These are phyloP conservation scores for Sparidentex hasta DNA, from an alignment of 2,797 vertebrate genomes.

Conservation along the genomic window DNA sequence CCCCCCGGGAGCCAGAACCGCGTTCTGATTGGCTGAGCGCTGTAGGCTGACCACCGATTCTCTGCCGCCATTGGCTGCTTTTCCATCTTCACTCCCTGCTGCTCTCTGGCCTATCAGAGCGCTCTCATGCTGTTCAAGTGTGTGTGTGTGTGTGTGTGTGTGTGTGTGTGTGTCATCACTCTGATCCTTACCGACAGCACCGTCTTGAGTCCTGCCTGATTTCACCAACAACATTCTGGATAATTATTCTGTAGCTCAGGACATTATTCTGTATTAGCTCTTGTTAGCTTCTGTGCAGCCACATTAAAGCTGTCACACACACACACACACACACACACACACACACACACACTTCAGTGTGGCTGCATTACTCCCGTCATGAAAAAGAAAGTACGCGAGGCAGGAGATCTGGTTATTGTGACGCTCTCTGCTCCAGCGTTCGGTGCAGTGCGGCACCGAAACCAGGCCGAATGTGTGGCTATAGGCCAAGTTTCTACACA, in stretches of 20 bases:
- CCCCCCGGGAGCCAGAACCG: slow-evolving; percentile 28
- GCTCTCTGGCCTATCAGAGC: slow-evolving; percentile 58
- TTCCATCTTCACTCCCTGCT: slow-evolving; percentile 57
- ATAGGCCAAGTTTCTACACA: slow-evolving; percentile 43
- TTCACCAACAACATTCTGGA: slow-evolving; percentile 49
- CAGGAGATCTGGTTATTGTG: not conserved
- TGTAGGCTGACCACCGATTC: slow-evolving; percentile 65
- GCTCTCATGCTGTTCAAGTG: slow-evolving; percentile 53
- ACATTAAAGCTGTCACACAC: slow-evolving; percentile 34
- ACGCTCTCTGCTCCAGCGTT: not conserved
- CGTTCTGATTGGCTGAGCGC: slow-evolving; percentile 47
- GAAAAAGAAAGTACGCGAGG: slow-evolving; percentile 12
- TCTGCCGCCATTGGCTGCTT: slow-evolving; percentile 48
- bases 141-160: slow-evolving; percentile 45
- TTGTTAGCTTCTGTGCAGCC: slow-evolving; percentile 26
- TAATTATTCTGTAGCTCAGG: slow-evolving; percentile 37
- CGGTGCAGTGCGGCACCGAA: slow-evolving; percentile 33
- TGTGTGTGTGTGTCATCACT: slow-evolving; percentile 50
- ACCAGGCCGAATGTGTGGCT: slow-evolving; percentile 52
- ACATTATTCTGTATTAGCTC: slow-evolving; percentile 37
- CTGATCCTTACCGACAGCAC: slow-evolving; percentile 65
- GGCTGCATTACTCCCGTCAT: slow-evolving; percentile 7
- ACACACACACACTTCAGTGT: slow-evolving; percentile 4
- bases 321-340: slow-evolving; percentile 19
- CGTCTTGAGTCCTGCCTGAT: slow-evolving; percentile 63